Base-by-base conservation (phyloP, 2,113 vertebrate species). In the Onychorhynchus coronatus region DNA sequence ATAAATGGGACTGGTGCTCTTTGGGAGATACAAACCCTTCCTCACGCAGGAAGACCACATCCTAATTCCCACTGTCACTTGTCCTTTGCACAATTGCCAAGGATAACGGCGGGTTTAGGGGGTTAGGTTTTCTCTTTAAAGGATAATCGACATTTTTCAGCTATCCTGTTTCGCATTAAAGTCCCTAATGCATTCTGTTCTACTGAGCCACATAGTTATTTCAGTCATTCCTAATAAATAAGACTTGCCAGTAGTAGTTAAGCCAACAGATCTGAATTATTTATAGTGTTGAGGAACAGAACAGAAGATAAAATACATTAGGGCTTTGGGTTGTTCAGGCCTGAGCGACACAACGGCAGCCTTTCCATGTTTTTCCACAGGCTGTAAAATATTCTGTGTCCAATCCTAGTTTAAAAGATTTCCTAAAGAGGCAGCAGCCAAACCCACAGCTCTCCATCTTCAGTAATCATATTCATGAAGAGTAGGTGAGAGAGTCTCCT, bases 181-280 rank as follows among this genome's bases (percentile, higher is more conserved):
- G 81, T 94, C 95, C 94, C 91, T 73, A 82, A 95, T 85, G 90
- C 80, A 77, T 93, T 96, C 93, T 92, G 46, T 97, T 96, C 95
- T 93, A 94, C 87, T 94, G 83, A 97, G 96, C 95, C 74, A 85
- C 77, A 82, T 37, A 85, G 91, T 93, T 95, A 96, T 97, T 97
- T 96, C 96, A 93, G 79, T 96, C 91, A 87, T 89, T 96, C 94
- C 91, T 97, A 94, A 97, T 97, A 97, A 97, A 95, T 88, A 97
- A 90, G 91, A 92, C 76, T 96, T 96, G 94, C 94, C 94, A 95
- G 88, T 80, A 91, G 95, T 96, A 95, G 91, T 97, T 97, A 97
- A 97, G 90, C 94, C 96, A 97, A 97, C 88, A 93, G 89, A 96
- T 91, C 62, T 96, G 95, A 98, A 96, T 97, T 96, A 97, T 95